Conservation (phyloP, 2,888 invertebrate genomes). For the Steinernema carpocapsae region DNA sequence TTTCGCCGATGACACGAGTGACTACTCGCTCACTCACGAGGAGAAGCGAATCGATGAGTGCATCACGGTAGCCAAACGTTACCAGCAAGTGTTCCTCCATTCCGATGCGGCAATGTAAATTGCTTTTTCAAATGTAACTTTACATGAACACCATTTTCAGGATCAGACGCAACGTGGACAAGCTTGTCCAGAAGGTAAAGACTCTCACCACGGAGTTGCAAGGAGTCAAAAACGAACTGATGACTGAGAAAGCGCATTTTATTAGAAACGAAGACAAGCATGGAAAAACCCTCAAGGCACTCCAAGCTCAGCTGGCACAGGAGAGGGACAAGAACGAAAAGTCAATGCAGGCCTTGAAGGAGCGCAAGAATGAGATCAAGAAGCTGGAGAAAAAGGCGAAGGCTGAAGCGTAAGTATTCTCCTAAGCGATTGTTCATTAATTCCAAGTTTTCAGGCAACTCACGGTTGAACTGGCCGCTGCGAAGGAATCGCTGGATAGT, state of each 20-base stretch:
- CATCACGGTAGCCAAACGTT: conserved; percentile 10
- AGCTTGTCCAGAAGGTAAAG: not conserved
- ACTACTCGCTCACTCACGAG: conserved; percentile 20
- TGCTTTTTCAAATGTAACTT: not conserved
- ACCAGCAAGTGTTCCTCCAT: not conserved
- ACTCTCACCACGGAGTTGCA: not conserved
- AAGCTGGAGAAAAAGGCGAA: conserved; percentile 61
- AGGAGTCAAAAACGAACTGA: not conserved
- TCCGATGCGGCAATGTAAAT: conserved; percentile 22
- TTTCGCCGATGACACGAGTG: conserved; percentile 3
- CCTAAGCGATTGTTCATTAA: not conserved
- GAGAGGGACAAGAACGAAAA: conserved; percentile 35
- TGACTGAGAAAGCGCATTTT: not conserved
- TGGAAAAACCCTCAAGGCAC: conserved; percentile 36
- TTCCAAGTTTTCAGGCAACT: not conserved
- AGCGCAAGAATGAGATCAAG: conserved; percentile 60
- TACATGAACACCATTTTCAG: not conserved
- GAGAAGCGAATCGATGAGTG: conserved; percentile 26
- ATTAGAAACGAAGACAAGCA: conserved; percentile 38
- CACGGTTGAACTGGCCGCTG: not conserved
- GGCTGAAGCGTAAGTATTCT: not conserved
- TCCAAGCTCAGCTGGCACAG: conserved; percentile 39
- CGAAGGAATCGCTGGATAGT: conserved; percentile 2
- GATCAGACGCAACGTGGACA: conserved; percentile 17
- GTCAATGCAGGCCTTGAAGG: conserved; percentile 35